phyloP scores from a whole-genome alignment of 2,888 invertebrate genomes.

The Sarcophaga variegata region DNA sequence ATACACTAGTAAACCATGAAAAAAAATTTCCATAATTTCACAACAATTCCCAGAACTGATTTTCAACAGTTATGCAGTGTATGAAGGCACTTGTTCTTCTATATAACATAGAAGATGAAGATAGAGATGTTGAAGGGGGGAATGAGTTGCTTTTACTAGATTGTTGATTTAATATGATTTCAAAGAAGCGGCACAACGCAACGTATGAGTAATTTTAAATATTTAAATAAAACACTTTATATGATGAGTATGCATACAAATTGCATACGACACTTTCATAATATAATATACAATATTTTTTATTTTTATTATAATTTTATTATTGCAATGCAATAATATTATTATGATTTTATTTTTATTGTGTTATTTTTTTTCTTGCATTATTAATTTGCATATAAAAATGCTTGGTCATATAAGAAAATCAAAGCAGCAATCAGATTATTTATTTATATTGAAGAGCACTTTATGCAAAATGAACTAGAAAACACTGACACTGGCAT shows the following conservation, averaged over 20 bases:
- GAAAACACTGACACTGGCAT: neutral
- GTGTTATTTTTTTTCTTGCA: neutral
- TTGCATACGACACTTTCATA: neutral
- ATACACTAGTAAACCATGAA: too few species aligned
- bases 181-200: neutral
- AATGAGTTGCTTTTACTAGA: too few species aligned
- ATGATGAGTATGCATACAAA: neutral
- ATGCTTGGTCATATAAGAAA: slow-evolving; percentile 5
- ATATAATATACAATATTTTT: neutral
- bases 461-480: neutral
- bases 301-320: neutral
- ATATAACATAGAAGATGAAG: too few species aligned
- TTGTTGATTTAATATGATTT: too few species aligned
- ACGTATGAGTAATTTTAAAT: slow-evolving; percentile 55
- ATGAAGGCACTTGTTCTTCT: too few species aligned
- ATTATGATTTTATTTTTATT: neutral
- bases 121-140: too few species aligned
- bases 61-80: too few species aligned
- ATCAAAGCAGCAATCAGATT: neutral
- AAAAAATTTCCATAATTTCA: too few species aligned
- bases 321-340: too few species aligned
- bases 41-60: too few species aligned
- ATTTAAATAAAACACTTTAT: slow-evolving; percentile 38
- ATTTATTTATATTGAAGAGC: neutral
- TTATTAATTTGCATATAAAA: slow-evolving; percentile 34